Conservation (phyloP, 2,113 vertebrate genomes). For the Narcine bancroftii region DNA sequence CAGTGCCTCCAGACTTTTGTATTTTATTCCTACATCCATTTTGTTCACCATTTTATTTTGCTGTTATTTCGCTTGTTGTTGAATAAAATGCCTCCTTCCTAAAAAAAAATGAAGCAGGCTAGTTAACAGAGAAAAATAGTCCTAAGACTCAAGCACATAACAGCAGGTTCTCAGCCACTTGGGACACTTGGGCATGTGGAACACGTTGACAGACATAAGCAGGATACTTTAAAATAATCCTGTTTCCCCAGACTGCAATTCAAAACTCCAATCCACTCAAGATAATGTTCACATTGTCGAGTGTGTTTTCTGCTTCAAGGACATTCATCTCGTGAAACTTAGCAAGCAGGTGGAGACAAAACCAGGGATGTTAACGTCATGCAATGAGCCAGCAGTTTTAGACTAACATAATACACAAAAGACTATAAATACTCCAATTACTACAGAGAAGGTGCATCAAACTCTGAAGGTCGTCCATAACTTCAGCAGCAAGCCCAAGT, state of each 20-base stretch:
- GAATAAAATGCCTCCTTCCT: not conserved
- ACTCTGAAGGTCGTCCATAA: slow-evolving; percentile 24
- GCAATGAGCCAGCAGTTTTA: slow-evolving; percentile 28
- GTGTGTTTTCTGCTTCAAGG: slow-evolving; percentile 7
- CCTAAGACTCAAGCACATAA: not conserved
- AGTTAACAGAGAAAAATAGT: not conserved
- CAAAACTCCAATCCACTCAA: slow-evolving; percentile 21
- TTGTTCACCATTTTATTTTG: not conserved
- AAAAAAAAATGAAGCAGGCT: not conserved
- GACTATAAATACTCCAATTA: not conserved
- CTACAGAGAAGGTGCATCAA: not conserved
- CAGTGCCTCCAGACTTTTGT: too few relatives aligned
- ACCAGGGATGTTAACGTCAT: not conserved
- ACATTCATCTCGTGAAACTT: not conserved
- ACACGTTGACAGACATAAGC: not conserved
- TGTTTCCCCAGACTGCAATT: not conserved
- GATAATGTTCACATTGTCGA: not conserved
- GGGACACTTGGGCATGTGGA: not conserved
- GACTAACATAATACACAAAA: slow-evolving; percentile 1
- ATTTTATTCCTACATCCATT: not conserved
- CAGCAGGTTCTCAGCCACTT: not conserved
- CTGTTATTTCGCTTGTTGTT: not conserved
- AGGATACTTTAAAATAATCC: not conserved
- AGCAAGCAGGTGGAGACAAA: not conserved
- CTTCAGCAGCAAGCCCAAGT: not conserved